phyloP scores from a whole-genome alignment of 1,140 invertebrate genomes.

The Drosophila aff. region DNA sequence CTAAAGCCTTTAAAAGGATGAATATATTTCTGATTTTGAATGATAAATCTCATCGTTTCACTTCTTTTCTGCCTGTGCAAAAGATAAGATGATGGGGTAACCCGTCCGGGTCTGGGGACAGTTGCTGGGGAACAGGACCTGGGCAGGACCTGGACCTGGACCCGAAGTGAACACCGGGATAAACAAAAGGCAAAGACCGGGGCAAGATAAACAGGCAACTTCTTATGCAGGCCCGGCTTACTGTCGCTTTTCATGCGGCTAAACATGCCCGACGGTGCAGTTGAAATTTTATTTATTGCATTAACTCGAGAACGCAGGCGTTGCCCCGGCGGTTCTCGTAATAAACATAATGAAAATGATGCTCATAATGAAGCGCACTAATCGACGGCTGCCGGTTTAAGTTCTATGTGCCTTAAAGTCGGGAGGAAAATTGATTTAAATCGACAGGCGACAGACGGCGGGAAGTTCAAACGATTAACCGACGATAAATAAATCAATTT shows the following conservation, averaged over 20 bases:
- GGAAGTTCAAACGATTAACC: constrained; percentile 67
- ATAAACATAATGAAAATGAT: constrained; percentile 81
- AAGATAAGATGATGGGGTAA: constrained; percentile 11
- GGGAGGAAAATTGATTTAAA: constrained; percentile 41
- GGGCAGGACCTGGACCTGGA: constrained; percentile 14
- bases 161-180: constrained; percentile 38
- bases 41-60: too few species aligned
- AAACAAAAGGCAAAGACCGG: constrained; percentile 67
- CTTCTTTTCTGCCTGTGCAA: background rate
- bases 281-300: constrained; percentile 83
- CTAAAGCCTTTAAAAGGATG: background rate
- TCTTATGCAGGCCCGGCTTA: constrained; percentile 75
- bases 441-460: constrained; percentile 31
- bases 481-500: constrained; percentile 62
- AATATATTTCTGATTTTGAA: background rate
- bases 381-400: constrained; percentile 65
- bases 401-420: constrained; percentile 11
- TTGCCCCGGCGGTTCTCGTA: constrained; percentile 31
- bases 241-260: constrained; percentile 81
- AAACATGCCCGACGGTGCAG: constrained; percentile 79
- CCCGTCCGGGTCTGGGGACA: constrained; percentile 16
- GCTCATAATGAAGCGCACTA: constrained; percentile 78
- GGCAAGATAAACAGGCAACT: constrained; percentile 79
- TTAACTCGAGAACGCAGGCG: constrained; percentile 66
- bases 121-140: constrained; percentile 13